Base-by-base conservation (phyloP, 2,113 vertebrate species). In the Onychostoma macrolepis region DNA sequence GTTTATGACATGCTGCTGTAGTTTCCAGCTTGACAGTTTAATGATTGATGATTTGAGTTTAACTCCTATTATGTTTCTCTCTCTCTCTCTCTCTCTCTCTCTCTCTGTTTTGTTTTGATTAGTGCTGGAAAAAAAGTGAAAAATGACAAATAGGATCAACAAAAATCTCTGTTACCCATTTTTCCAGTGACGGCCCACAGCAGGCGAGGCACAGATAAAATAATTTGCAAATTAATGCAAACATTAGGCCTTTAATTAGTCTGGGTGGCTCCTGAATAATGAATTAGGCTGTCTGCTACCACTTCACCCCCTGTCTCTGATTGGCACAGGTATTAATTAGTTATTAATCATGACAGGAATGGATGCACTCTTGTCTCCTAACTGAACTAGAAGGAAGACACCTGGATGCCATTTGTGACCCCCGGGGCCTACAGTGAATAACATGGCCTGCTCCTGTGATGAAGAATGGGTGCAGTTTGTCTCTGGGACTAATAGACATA, bases 201-300 rank as follows among this genome's bases (percentile, higher is more conserved):
- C 84, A 90, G 90, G 87, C 84, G 53, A 86, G 24, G 43, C 12
- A 63, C 86, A 89, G 72, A 89, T 86, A 87, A 86, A 89, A 91
- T 90, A 80, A 92, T 89, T 77, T 76, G 28, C 75, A 85, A 87
- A 90, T 92, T 84, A 93, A 92, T 87, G 30, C 30, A 36, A 48
- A 85, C 61, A 93, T 92, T 92, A 91, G 81, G 84, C 86, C 80
- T 67, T 41, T 89, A 87, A 92, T 92, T 91, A 90, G 87, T 78
- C 86, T 83, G 81, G 91, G 77, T 80, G 82, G 83, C 74, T 90
- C 78, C 43, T 72, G 67, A 90, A 85, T 86, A 78, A 90, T 80
- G 76, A 90, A 87, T 79, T 78, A 81, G 74, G 19, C 45, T 90
- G 61, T 83, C 78, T 90, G 56, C 85, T 83, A 67, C 78, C 74